Conservation (phyloP, 2,113 vertebrate genomes). For the Varanus komodoensis region DNA sequence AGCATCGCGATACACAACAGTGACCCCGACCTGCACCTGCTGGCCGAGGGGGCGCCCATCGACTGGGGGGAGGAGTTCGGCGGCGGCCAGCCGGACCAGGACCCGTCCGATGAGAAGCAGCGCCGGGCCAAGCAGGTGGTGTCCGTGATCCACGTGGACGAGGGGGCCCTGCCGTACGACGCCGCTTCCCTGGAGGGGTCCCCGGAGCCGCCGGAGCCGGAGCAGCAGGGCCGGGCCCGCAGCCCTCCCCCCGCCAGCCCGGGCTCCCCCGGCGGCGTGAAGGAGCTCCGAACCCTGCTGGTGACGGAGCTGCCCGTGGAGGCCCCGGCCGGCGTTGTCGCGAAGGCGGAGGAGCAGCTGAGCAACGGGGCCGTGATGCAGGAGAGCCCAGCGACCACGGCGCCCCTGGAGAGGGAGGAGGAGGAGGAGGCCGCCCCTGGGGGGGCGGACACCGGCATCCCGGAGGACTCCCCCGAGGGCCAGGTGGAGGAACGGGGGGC, state of each 20-base stretch:
- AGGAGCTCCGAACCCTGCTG: constrained; percentile 80
- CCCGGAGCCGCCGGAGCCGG: constrained; percentile 68
- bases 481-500: constrained; percentile 47
- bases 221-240: background rate
- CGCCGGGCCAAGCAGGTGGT: constrained; percentile 89
- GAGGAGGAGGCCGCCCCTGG: constrained; percentile 35
- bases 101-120: constrained; percentile 59
- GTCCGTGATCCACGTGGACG: constrained; percentile 90
- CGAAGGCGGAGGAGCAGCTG: constrained; percentile 14
- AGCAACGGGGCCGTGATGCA: constrained; percentile 61
- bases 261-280: constrained; percentile 76
- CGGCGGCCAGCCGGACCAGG: constrained; percentile 40
- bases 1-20: constrained; percentile 94
- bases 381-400: background rate
- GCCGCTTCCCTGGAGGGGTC: constrained; percentile 79
- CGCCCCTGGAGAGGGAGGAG: constrained; percentile 46
- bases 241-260: background rate
- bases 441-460: background rate
- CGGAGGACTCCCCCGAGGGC: background rate
- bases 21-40: constrained; percentile 92
- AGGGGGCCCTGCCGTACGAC: constrained; percentile 77
- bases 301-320: constrained; percentile 71
- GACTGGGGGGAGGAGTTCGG: constrained; percentile 86
- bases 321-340: background rate
- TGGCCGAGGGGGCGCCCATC: constrained; percentile 81